Percentiles rank a stretch among this genome's conserved stretches.
phyloP scores from a whole-genome alignment of 2,113 vertebrate genomes.

The Mormoops blainvillei region DNA sequence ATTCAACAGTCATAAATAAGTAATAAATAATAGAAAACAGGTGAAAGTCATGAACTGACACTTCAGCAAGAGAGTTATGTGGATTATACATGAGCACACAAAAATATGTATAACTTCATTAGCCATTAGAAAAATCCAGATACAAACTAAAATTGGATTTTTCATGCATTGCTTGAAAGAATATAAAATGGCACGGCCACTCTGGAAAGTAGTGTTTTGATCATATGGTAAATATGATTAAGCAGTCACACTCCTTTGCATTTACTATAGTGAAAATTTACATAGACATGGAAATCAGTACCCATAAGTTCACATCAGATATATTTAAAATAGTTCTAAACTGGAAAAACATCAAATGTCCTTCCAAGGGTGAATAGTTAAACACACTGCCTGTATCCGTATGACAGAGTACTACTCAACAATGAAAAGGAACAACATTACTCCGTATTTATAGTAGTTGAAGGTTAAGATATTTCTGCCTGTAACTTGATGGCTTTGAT shows the following conservation, averaged over 20 bases:
- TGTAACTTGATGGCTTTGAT: neutral
- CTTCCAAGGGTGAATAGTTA: neutral
- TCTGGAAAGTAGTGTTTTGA: neutral
- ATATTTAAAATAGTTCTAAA: neutral
- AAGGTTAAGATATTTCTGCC: neutral
- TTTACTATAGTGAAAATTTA: neutral
- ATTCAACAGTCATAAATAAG: neutral
- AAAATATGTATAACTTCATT: neutral
- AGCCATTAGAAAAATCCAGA: neutral
- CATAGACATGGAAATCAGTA: neutral
- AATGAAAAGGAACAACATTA: neutral
- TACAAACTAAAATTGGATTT: neutral
- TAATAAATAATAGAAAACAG: neutral
- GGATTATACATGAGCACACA: neutral
- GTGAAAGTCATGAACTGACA: neutral
- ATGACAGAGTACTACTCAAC: neutral
- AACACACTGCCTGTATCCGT: neutral
- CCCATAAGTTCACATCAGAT: neutral
- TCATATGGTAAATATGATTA: too few species aligned
- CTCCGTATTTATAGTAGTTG: neutral
- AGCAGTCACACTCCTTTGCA: neutral
- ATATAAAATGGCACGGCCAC: neutral
- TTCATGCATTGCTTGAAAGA: neutral
- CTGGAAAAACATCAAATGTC: neutral
- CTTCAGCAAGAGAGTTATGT: neutral